Percentiles rank a stretch among this genome's conserved stretches.
These are phyloP conservation scores for Enteromius paludinosus DNA, from an alignment of 2,797 vertebrate species.

Conservation along the genomic window DNA sequence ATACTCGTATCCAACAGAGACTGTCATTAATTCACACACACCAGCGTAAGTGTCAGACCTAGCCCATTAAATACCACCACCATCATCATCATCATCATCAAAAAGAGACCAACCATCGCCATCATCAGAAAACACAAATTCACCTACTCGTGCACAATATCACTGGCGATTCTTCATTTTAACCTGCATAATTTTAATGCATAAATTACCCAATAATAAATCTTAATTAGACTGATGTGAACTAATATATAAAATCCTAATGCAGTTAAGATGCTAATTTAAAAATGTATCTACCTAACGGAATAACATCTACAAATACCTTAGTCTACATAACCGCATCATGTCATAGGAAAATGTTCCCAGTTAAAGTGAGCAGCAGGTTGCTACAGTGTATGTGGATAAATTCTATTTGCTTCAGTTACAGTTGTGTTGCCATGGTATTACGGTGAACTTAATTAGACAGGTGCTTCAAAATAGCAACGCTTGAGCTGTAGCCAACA, in stretches of 20 bases:
- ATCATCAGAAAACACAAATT: background rate
- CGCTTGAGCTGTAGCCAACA: background rate
- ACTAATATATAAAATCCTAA: conserved; percentile 4
- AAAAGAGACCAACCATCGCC: background rate
- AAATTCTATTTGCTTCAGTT: conserved; percentile 9
- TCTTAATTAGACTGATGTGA: conserved; percentile 1
- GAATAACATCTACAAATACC: conserved; percentile 14
- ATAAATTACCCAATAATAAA: conserved; percentile 23
- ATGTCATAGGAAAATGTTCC: background rate
- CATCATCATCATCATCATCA: background rate
- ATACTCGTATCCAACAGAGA: conserved; percentile 89
- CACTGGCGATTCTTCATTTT: conserved; percentile 12
- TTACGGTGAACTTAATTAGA: conserved; percentile 2
- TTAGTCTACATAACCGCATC: conserved; percentile 3
- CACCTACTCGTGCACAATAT: background rate
- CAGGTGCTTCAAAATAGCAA: conserved; percentile 26
- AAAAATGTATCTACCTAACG: background rate
- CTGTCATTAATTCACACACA: conserved; percentile 66
- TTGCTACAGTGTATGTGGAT: background rate
- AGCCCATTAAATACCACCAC: conserved; percentile 16
- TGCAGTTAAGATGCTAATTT: conserved; percentile 11
- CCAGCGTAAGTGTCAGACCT: conserved; percentile 14
- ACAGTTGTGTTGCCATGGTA: conserved; percentile 15
- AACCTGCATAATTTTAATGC: conserved; percentile 9
- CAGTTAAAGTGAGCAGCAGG: background rate